Evolutionary conservation across 1,140 invertebrate species (phyloP).

Genomic region (Gryon sp.): DNA sequence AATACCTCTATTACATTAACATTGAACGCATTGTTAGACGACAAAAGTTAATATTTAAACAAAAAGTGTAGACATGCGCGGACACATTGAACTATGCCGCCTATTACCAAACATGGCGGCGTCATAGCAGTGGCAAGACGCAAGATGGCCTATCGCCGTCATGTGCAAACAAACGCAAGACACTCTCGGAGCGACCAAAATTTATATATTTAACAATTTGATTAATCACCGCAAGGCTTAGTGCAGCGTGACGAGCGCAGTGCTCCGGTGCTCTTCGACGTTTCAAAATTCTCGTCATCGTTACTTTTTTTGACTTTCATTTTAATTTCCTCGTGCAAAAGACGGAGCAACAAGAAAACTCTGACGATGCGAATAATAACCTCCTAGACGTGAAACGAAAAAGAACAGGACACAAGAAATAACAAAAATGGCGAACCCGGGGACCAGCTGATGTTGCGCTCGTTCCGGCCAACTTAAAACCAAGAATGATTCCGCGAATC

Average conservation of each 20-base stretch:
- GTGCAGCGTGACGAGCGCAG: constrained; percentile 22
- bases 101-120: constrained; percentile 52
- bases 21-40: no score
- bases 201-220: constrained; percentile 36
- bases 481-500: constrained; percentile 48
- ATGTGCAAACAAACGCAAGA: constrained; percentile 42
- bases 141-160: constrained; percentile 52
- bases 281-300: background rate
- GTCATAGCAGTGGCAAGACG: constrained; percentile 47
- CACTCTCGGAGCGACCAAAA: constrained; percentile 19
- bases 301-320: no score
- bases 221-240: constrained; percentile 28
- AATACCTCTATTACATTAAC: no score
- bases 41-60: no score
- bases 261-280: constrained; percentile 2
- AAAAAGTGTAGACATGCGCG: background rate
- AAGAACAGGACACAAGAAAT: no score
- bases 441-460: constrained; percentile 53
- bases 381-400: constrained; percentile 8
- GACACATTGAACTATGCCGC: constrained; percentile 5
- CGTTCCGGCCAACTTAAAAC: background rate
- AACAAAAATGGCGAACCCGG: constrained; percentile 50
- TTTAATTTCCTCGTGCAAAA: background rate
- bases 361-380: constrained; percentile 38
- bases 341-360: background rate